Conservation (phyloP, 37 sponge, comb jelly and placozoan genomes). For the Spongilla lacustris region DNA sequence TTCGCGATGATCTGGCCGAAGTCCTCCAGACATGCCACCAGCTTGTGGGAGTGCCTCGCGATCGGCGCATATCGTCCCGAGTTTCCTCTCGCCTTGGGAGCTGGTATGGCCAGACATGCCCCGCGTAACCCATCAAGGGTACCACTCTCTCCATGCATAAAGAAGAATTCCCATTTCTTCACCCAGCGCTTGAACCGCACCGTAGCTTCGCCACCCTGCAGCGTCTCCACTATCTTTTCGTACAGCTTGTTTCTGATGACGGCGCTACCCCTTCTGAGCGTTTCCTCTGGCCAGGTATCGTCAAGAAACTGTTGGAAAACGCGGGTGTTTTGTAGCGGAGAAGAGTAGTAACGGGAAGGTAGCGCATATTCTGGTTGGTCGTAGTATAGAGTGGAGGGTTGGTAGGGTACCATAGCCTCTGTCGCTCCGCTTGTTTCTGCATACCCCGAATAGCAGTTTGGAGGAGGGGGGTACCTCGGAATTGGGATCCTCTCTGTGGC, state of each 20-base stretch:
- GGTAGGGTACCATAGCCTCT: background rate
- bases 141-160: slow-evolving; percentile 23
- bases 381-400: too few relatives aligned
- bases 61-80: too few relatives aligned
- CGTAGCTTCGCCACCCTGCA: slow-evolving; percentile 29
- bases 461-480: background rate
- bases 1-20: slow-evolving; percentile 34
- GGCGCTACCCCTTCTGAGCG: slow-evolving; percentile 16
- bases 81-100: background rate
- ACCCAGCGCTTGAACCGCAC: slow-evolving; percentile 43
- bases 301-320: slow-evolving; percentile 29
- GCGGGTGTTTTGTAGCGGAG: background rate
- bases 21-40: slow-evolving; percentile 58
- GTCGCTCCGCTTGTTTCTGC: too few relatives aligned
- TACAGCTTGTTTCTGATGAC: slow-evolving; percentile 46
- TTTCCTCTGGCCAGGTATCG: slow-evolving; percentile 48
- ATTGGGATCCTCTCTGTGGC: slow-evolving; percentile 26
- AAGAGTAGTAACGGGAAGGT: background rate
- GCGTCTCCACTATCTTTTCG: slow-evolving; percentile 27
- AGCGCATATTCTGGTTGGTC: background rate
- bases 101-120: slow-evolving; percentile 21
- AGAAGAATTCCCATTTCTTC: slow-evolving; percentile 47
- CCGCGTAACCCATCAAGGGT: slow-evolving; percentile 2
- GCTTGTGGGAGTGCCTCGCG: slow-evolving; percentile 39
- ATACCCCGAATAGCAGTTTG: too few relatives aligned